Conservation (phyloP, 1,140 invertebrate genomes). For the Drosophila prosaltans region DNA sequence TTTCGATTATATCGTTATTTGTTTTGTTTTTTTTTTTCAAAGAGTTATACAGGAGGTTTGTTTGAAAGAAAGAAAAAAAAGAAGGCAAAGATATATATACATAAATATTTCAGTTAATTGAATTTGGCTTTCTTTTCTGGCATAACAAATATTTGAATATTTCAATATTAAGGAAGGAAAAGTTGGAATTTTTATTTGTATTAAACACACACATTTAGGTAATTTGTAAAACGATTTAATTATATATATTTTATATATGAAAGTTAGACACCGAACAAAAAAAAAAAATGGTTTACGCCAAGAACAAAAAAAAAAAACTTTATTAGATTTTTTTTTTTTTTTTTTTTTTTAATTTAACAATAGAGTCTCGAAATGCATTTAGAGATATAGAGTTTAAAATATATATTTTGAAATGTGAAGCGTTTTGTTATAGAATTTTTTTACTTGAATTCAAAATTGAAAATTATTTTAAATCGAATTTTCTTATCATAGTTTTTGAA, state of each 20-base stretch:
- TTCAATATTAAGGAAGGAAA: constrained; percentile 29
- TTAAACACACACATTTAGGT: constrained; percentile 65
- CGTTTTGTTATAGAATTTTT: neutral
- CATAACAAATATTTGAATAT: constrained; percentile 36
- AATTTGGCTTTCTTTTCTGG: constrained; percentile 49
- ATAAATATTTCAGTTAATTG: constrained; percentile 71
- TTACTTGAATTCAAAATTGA: constrained; percentile 30
- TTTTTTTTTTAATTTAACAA: constrained; percentile 36
- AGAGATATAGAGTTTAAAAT: constrained; percentile 22
- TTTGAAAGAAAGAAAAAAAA: constrained; percentile 75
- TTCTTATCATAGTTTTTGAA: constrained; percentile 29
- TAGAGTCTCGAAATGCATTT: constrained; percentile 42
- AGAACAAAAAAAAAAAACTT: constrained; percentile 52
- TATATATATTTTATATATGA: constrained; percentile 39
- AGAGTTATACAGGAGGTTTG: constrained; percentile 64
- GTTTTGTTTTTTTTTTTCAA: constrained; percentile 36
- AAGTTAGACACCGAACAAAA: constrained; percentile 66
- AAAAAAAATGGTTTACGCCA: constrained; percentile 54
- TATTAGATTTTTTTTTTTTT: constrained; percentile 19
- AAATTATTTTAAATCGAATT: constrained; percentile 22
- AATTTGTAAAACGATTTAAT: constrained; percentile 56
- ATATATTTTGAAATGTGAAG: constrained; percentile 1
- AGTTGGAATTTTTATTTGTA: constrained; percentile 40
- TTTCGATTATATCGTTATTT: constrained; percentile 32
- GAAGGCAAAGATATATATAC: constrained; percentile 75